Base-by-base conservation (phyloP, 2,113 vertebrate species). In the Nicator chloris region DNA sequence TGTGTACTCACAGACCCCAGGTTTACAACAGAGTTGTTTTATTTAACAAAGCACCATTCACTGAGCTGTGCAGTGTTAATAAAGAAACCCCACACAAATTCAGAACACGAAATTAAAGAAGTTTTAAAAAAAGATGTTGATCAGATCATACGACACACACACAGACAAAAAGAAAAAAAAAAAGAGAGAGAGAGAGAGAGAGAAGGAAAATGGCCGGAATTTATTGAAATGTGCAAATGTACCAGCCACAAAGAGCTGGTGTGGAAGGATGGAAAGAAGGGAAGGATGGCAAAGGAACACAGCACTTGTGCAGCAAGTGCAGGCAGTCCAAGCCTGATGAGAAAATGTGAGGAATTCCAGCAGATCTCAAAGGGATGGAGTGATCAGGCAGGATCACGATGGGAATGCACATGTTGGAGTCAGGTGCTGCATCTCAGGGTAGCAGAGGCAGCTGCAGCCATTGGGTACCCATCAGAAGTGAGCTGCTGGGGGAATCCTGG, bases 371-470 rank as follows among this genome's bases (percentile, higher is more conserved):
- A 26, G 2, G 17, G 42, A 60, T 31, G 40, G 37, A 68, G 33
- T 0, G 7, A 53, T 15, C 26, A 13, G 54, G 45, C 7, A 13
- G 45, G 65, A 45, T 18, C 5, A 1, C 24, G 37, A 22, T 0
- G 11, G 59, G 61, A 71, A 28, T 0, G 15, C 23, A 28, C 22
- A 4, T 0, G 0, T 1, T 27, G 28, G n/a, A 28, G 56, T 13
- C 0, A 2, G 69, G 17, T 0, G 2, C 21, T 60, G 10, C 4
- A 28, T 4, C 33, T 27, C 50, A 50, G 50, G 35, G 8, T 0
- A 22, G 2, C 7, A 5, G 31, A 42, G 37, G 61, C 27, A 70
- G 71, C 57, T 53, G 47, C 23, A 78, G 64, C 31, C 13, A 9
- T 5, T 6, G 5, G 50, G 30, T 28, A 20, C n/a, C 53, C 0